phyloP scores from a whole-genome alignment of 2,888 invertebrate genomes.

The Nemapogon koenigi region DNA sequence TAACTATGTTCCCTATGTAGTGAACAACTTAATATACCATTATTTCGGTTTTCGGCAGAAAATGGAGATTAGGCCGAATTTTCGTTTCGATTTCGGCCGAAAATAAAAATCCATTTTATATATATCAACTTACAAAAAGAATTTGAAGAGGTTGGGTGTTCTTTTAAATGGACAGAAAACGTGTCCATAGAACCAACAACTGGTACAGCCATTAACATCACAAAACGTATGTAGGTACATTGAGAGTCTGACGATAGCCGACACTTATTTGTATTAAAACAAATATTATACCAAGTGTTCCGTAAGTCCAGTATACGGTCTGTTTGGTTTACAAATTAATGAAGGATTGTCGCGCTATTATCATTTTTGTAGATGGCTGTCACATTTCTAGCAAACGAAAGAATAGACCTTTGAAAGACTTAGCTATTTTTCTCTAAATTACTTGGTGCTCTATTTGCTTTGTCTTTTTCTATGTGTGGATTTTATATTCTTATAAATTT shows the following conservation, averaged over 20 bases:
- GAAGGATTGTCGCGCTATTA: slow-evolving; percentile 48
- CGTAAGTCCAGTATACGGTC: slow-evolving; percentile 49
- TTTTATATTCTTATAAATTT: background rate
- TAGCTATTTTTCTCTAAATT: slow-evolving; percentile 32
- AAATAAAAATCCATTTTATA: no score
- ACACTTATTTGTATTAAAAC: slow-evolving; percentile 53
- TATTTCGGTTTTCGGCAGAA: no score
- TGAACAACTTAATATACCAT: no score
- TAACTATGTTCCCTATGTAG: no score
- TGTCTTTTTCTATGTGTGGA: background rate
- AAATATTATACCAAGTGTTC: slow-evolving; percentile 59
- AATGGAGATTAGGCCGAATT: no score
- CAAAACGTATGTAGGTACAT: slow-evolving; percentile 28
- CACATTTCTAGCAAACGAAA: no score
- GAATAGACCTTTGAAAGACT: no score
- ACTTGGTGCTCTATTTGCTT: slow-evolving; percentile 20
- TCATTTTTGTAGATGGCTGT: no score
- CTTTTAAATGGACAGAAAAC: slow-evolving; percentile 2
- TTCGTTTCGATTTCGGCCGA: no score
- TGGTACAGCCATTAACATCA: slow-evolving; percentile 50
- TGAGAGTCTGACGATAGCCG: slow-evolving; percentile 42
- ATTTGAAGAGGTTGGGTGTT: no score
- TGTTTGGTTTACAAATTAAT: slow-evolving; percentile 54
- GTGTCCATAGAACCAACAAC: slow-evolving; percentile 37
- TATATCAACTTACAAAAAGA: no score